phyloP scores from a whole-genome alignment of 2,797 vertebrate species.

The Linurgus olivaceus region DNA sequence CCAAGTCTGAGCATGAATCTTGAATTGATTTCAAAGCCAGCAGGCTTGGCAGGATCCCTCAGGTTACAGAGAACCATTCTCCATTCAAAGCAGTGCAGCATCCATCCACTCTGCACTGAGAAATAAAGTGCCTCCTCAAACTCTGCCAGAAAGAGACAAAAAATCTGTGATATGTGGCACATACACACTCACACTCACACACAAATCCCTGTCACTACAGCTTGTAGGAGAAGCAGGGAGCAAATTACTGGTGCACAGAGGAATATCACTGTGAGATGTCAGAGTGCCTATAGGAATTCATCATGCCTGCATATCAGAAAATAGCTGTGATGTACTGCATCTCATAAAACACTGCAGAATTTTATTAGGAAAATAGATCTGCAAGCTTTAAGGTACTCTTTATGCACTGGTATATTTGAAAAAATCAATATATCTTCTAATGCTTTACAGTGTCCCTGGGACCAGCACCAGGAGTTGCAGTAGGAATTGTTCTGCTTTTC shows the following conservation, averaged over 20 bases:
- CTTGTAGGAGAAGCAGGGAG: neutral
- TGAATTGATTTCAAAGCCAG: conserved; percentile 20
- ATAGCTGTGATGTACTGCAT: neutral
- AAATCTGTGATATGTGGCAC: neutral
- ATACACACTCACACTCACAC: neutral
- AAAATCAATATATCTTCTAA: neutral
- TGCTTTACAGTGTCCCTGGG: neutral
- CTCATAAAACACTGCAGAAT: neutral
- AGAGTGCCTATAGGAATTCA: neutral
- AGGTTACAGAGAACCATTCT: conserved; percentile 4
- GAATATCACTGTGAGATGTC: neutral
- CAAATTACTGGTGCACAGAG: neutral
- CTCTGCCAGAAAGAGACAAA: neutral
- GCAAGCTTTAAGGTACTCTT: neutral
- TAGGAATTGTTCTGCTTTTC: neutral
- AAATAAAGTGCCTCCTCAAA: neutral
- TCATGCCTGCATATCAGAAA: neutral
- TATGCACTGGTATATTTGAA: neutral
- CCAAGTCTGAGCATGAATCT: neutral
- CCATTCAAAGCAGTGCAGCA: neutral
- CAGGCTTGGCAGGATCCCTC: conserved; percentile 4
- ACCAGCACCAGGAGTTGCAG: neutral
- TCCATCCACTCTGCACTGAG: neutral
- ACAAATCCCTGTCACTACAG: neutral
- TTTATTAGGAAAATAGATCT: neutral